Evolutionary conservation across 2,797 vertebrate genomes (phyloP), one percentile per base, ranked within the genome.

Genomic region (Austrolebias charrua): DNA sequence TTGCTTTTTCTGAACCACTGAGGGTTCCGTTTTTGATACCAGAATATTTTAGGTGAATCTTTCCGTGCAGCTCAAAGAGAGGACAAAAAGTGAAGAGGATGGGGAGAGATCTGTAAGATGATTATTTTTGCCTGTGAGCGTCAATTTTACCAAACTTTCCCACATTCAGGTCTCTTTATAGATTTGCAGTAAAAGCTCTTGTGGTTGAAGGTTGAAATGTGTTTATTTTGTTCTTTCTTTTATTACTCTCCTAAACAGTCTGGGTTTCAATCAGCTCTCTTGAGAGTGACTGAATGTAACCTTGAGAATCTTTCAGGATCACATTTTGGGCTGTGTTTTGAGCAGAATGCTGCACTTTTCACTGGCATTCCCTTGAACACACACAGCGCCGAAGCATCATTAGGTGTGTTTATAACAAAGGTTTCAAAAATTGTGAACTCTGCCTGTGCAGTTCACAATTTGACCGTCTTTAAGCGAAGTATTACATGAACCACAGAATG

Each of bases 111-210:
- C n/a, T n/a, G n/a, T n/a, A n/a, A n/a, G n/a, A n/a, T n/a, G n/a
- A n/a, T 75, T 85, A 54, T 86, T 60, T 81, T 81, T 86, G 82
- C 28, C 60, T 86, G 80, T 78, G 70, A 9, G 67, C 86, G 15
- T 45, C 5, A n/a, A 6, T 54, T 83, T 44, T 54, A 55, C 18
- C n/a, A 14, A 48, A 31, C 67, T 63, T 52, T 45, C 28, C 43
- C 40, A 47, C 63, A 70, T 66, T 50, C 52, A 15, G 59, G 55
- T 15, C 33, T 53, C 61, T 54, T 70, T 15, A 38, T 77, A 68
- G 61, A 75, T 85, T 55, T 58, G 48, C 57, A 69, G 46, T 81
- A 71, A 85, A 80, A 77, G 63, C 63, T 73, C 42, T 47, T 57
- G 35, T 62, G 57, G 53, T 61, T 64, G 31, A 68, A 42, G 58